These are phyloP conservation scores for Synanceia verrucosa DNA, from an alignment of 2,797 vertebrate genomes.

Conservation along the genomic window DNA sequence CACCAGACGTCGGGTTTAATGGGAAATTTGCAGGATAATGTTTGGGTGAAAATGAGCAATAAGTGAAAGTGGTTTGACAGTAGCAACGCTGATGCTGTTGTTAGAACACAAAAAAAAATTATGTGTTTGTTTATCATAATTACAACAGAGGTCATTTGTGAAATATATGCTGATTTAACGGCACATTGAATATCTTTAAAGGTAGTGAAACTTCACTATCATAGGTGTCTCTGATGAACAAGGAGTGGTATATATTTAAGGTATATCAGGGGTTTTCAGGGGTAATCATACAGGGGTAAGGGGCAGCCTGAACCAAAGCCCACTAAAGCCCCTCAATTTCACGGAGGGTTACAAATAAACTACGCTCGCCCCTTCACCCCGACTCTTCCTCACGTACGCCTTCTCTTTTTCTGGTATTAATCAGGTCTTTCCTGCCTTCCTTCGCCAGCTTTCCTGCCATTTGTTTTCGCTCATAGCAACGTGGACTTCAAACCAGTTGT, in stretches of 20 bases:
- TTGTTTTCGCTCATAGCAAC: slow-evolving; percentile 75
- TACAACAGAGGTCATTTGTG: neutral
- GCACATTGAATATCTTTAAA: neutral
- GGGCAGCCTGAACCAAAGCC: slow-evolving; percentile 67
- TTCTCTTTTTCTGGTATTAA: slow-evolving; percentile 73
- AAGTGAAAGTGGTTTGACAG: neutral
- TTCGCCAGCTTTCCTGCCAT: slow-evolving; percentile 62
- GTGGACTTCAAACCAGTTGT: slow-evolving; percentile 62
- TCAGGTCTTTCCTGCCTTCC: slow-evolving; percentile 76
- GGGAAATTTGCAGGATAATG: slow-evolving; percentile 29
- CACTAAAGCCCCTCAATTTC: slow-evolving; percentile 81
- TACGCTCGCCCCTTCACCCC: slow-evolving; percentile 56
- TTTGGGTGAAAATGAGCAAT: neutral
- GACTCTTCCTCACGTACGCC: slow-evolving; percentile 53
- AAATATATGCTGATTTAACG: neutral
- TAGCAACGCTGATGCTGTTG: neutral
- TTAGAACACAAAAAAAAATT: no score
- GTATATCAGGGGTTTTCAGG: slow-evolving; percentile 50
- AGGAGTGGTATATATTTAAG: slow-evolving; percentile 27
- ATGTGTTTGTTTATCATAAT: slow-evolving; percentile 23
- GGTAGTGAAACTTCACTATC: neutral
- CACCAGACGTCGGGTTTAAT: slow-evolving; percentile 29
- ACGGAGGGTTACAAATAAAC: slow-evolving; percentile 84
- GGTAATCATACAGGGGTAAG: slow-evolving; percentile 62
- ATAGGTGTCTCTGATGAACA: slow-evolving; percentile 4